These are phyloP conservation scores for Anthoscopus minutus DNA, from an alignment of 2,113 vertebrate genomes.

Conservation along the genomic window DNA sequence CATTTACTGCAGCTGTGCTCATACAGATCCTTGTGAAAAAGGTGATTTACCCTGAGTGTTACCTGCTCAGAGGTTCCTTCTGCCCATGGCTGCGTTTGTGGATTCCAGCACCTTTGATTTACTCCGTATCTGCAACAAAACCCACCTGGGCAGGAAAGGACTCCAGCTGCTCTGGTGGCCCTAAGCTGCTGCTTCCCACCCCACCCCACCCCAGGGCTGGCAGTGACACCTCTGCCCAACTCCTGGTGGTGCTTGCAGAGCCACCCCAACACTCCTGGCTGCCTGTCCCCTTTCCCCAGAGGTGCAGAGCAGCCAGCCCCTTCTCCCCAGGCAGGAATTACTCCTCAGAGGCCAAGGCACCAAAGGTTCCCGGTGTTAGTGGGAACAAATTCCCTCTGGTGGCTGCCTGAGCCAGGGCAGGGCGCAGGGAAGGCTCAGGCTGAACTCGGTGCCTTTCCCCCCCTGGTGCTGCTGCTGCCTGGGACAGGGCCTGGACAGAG, in stretches of 20 bases:
- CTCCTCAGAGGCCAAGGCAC: neutral
- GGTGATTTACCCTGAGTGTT: accelerated
- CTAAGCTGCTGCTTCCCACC: neutral
- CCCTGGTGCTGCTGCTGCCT: neutral
- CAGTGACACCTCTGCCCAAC: neutral
- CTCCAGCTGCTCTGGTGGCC: neutral
- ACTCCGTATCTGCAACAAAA: neutral
- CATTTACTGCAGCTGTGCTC: accelerated
- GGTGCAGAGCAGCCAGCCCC: neutral
- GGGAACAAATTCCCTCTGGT: neutral
- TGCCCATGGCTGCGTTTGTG: accelerated
- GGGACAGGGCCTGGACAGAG: neutral
- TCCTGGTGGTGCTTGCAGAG: neutral
- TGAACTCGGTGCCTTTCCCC: neutral
- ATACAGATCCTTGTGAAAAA: accelerated
- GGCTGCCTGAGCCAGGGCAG: neutral
- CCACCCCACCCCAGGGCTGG: accelerated
- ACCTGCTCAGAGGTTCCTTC: neutral
- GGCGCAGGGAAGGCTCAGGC: neutral
- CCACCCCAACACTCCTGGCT: neutral
- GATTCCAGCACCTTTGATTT: neutral
- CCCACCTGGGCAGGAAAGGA: neutral
- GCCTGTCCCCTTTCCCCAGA: too few relatives aligned
- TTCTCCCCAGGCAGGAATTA: neutral
- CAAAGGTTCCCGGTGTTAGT: neutral